These are phyloP conservation scores for Drusus annulatus DNA, from an alignment of 1,140 invertebrate species.

Conservation along the genomic window DNA sequence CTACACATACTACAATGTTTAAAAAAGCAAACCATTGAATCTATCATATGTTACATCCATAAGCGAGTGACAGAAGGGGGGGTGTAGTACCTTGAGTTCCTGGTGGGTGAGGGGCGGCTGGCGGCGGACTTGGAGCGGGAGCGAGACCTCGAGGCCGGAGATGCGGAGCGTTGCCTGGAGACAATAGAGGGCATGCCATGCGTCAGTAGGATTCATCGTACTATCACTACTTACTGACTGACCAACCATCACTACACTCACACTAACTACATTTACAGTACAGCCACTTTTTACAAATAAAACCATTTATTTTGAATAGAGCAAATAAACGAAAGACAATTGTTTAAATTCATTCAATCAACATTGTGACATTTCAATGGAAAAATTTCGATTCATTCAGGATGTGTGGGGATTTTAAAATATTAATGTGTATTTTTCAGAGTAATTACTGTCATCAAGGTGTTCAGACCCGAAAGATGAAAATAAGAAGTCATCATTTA, in stretches of 20 bases:
- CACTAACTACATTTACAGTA: no score
- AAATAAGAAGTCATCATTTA: conserved; percentile 54
- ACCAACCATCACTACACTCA: no score
- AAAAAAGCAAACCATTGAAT: conserved; percentile 19
- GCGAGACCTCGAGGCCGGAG: conserved; percentile 66
- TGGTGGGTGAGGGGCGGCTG: conserved; percentile 64
- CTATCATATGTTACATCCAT: conserved; percentile 57
- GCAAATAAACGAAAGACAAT: no score
- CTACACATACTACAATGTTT: background rate
- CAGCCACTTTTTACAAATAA: no score
- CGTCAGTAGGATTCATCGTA: background rate
- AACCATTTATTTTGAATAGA: no score
- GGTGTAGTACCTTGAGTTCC: conserved; percentile 59
- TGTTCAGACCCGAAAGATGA: conserved; percentile 59
- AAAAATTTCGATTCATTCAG: no score
- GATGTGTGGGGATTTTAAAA: no score
- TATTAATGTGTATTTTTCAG: no score
- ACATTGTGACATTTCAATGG: no score
- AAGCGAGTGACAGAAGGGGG: conserved; percentile 56
- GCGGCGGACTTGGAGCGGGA: conserved; percentile 66
- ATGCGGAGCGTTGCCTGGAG: conserved; percentile 68
- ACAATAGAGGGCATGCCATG: conserved; percentile 61
- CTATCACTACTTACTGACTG: no score
- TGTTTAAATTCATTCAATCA: no score
- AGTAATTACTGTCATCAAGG: conserved; percentile 51